phyloP scores from a whole-genome alignment of 2,113 vertebrate genomes.

The Oncorhynchus keta region DNA sequence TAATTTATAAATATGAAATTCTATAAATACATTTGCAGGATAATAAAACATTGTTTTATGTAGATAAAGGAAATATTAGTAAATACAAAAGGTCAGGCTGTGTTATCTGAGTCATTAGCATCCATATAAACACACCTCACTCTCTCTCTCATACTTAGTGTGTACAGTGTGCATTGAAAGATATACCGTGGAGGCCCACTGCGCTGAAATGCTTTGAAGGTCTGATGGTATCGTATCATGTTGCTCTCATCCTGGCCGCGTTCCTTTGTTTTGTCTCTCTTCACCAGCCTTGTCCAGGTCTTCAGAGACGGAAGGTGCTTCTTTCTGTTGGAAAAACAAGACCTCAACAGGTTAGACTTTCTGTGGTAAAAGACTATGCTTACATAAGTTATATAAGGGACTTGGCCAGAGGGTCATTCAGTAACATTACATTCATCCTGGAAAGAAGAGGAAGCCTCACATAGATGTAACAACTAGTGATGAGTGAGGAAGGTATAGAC shows the following conservation, averaged over 20 bases:
- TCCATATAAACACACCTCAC: background rate
- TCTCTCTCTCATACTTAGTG: background rate
- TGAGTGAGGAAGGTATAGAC: slow-evolving; percentile 1
- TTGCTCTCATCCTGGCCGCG: background rate
- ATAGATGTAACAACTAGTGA: background rate
- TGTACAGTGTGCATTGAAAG: too few relatives aligned
- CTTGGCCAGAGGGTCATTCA: too few relatives aligned
- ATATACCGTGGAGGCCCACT: too few relatives aligned
- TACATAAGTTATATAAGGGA: too few relatives aligned
- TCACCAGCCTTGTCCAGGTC: slow-evolving; percentile 34
- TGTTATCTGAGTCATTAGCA: too few relatives aligned
- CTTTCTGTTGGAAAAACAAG: slow-evolving; percentile 22
- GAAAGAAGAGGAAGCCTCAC: background rate
- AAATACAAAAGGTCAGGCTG: too few relatives aligned
- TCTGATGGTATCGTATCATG: too few relatives aligned
- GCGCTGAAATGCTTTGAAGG: too few relatives aligned
- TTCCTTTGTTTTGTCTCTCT: background rate
- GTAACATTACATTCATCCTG: background rate
- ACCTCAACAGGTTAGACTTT: background rate
- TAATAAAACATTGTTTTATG: too few relatives aligned
- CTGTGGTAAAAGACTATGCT: background rate
- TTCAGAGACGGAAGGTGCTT: slow-evolving; percentile 39
- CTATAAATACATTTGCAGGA: too few relatives aligned
- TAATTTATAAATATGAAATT: too few relatives aligned
- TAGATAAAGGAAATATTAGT: too few relatives aligned